Percentiles rank a stretch among this genome's conserved stretches.
Evolutionary conservation across 2,888 invertebrate species (phyloP).

Genomic region (Branchellion lobata): DNA sequence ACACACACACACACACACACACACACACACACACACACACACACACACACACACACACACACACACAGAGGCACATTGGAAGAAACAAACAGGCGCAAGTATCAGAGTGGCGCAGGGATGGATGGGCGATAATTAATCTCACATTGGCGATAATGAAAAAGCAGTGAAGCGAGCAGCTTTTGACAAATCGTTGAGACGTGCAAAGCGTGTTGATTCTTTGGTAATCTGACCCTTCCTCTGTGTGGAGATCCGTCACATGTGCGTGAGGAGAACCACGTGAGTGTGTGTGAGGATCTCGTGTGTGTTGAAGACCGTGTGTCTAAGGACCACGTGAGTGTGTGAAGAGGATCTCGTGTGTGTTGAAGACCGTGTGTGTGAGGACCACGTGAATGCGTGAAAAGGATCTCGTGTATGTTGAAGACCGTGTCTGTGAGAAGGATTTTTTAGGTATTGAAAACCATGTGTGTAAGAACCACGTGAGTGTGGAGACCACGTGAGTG

Average conservation of each 20-base stretch:
- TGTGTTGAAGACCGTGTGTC: no score
- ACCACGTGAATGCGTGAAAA: background rate
- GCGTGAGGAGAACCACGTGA: background rate
- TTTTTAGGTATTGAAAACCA: background rate
- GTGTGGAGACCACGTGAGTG: no score
- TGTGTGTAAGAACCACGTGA: no score
- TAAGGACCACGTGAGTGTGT: background rate
- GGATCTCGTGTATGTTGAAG: background rate
- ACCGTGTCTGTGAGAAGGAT: no score
- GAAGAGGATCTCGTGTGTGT: background rate
- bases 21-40: no score
- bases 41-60: background rate
- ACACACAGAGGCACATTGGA: background rate
- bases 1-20: no score
- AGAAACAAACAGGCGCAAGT: no score
- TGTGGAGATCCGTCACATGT: background rate
- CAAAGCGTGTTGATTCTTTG: background rate
- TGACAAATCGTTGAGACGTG: slow-evolving; percentile 22
- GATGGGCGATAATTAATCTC: slow-evolving; percentile 6
- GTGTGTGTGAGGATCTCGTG: background rate
- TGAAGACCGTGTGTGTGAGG: no score
- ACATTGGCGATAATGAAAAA: slow-evolving; percentile 13
- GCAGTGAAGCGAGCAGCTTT: slow-evolving; percentile 4
- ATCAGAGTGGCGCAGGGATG: background rate
- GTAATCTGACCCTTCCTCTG: background rate